phyloP scores from a whole-genome alignment of 2,888 invertebrate species.

The Tupiocoris notatus region DNA sequence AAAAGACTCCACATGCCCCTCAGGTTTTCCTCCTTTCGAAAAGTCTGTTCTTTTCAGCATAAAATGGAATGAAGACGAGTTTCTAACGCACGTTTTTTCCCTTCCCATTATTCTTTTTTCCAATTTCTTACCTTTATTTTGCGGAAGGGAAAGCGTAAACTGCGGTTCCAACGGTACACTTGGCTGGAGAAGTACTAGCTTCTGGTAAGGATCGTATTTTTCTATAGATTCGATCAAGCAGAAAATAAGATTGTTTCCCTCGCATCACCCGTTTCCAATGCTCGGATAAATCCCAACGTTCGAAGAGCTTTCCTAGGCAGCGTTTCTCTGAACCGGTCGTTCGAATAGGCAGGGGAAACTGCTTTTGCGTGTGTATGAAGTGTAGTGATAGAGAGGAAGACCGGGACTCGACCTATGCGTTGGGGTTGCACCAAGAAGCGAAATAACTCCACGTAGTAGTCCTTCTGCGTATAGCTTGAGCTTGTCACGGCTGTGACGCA shows the following conservation, averaged over 20 bases:
- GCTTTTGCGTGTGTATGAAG: not conserved
- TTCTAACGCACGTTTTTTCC: not conserved
- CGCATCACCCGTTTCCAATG: not conserved
- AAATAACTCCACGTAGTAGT: not conserved
- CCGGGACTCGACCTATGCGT: not conserved
- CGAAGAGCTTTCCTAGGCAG: not conserved
- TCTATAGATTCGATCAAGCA: slow-evolving; percentile 13
- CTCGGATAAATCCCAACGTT: not conserved
- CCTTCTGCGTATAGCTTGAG: not conserved
- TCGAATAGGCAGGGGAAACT: too few relatives aligned
- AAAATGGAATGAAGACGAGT: not conserved
- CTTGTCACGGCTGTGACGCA: not conserved
- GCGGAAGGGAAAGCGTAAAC: not conserved
- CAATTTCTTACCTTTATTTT: not conserved
- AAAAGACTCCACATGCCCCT: too few relatives aligned
- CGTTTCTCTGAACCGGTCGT: not conserved
- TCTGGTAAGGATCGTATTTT: not conserved
- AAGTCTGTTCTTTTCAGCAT: not conserved
- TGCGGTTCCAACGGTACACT: not conserved
- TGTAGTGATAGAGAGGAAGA: too few relatives aligned
- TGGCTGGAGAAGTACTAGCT: not conserved
- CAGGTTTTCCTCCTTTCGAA: not conserved
- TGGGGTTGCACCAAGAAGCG: not conserved
- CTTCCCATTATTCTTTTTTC: not conserved
- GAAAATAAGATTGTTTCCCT: slow-evolving; percentile 20